Evolutionary conservation across 1,140 invertebrate species (phyloP).

Genomic region (Drosophila sechellia): DNA sequence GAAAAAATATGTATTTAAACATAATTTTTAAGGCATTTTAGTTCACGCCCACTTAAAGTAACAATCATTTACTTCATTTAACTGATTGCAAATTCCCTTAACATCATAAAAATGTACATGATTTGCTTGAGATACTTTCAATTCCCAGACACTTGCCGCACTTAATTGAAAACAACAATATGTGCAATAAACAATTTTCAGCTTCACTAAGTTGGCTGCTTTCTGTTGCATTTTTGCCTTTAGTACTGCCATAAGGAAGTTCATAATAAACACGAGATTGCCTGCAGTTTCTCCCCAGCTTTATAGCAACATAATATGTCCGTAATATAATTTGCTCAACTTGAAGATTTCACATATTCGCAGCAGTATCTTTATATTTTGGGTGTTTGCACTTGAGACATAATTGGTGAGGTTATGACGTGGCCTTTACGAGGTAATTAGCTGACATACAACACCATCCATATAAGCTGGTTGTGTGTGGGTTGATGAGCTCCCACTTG

Average conservation of each 20-base stretch:
- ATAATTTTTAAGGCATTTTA: not conserved
- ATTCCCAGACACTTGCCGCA: constrained; percentile 2
- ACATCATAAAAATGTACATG: constrained; percentile 6
- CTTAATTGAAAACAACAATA: constrained; percentile 15
- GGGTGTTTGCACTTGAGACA: constrained; percentile 33
- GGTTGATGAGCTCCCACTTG: constrained; percentile 25
- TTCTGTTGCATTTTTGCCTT: constrained; percentile 13
- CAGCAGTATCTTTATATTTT: constrained; percentile 14
- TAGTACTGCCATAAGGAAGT: constrained; percentile 28
- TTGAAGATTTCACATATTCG: constrained; percentile 2
- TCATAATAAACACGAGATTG: constrained; percentile 17
- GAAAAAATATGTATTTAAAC: too few species aligned
- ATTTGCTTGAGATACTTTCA: constrained; percentile 17
- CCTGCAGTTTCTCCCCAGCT: constrained; percentile 29
- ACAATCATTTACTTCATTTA: constrained; percentile 1
- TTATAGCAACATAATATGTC: constrained; percentile 18
- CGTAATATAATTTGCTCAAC: constrained; percentile 26
- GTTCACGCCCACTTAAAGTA: constrained; percentile 14
- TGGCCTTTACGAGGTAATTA: constrained; percentile 56
- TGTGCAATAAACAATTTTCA: constrained; percentile 31
- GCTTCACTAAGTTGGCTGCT: constrained; percentile 13
- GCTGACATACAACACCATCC: constrained; percentile 42
- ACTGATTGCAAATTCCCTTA: constrained; percentile 1
- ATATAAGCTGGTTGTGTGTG: constrained; percentile 18
- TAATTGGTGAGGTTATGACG: constrained; percentile 44